These are phyloP conservation scores for Coreoperca whiteheadi DNA, from an alignment of 2,113 vertebrate species.

Conservation along the genomic window DNA sequence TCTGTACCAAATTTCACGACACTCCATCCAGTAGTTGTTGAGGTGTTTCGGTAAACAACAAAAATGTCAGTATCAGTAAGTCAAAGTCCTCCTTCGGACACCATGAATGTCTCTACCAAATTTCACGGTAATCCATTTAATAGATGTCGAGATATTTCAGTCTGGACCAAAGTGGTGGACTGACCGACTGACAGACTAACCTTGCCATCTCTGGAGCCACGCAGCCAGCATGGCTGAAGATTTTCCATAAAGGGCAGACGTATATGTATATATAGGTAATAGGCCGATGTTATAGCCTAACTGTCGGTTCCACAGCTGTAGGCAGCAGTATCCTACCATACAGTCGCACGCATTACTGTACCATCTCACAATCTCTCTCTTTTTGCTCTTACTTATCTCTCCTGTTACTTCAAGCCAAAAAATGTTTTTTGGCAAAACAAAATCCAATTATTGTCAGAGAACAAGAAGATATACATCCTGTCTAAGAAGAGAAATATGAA, in stretches of 20 bases:
- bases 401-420: conserved; percentile 21
- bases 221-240: no score
- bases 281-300: background rate
- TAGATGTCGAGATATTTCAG: background rate
- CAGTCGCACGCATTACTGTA: conserved; percentile 15
- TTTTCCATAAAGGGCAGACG: background rate
- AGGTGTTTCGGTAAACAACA: no score
- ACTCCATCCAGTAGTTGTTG: no score
- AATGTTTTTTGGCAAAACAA: background rate
- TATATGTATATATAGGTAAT: background rate
- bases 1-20: background rate
- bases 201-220: background rate
- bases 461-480: conserved; percentile 12
- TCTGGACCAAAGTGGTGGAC: no score
- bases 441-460: conserved; percentile 28
- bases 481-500: conserved; percentile 16
- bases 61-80: no score
- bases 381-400: background rate
- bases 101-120: background rate
- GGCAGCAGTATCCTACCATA: conserved; percentile 29
- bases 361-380: conserved; percentile 15
- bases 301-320: conserved; percentile 43
- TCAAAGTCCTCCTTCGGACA: background rate
- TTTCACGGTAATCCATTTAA: background rate
- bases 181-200: background rate